A percentile compares a stretch with the other conserved stretches of the same genome.
phyloP scores from a whole-genome alignment of 2,113 vertebrate genomes.

The Oreotrochilus melanogaster region DNA sequence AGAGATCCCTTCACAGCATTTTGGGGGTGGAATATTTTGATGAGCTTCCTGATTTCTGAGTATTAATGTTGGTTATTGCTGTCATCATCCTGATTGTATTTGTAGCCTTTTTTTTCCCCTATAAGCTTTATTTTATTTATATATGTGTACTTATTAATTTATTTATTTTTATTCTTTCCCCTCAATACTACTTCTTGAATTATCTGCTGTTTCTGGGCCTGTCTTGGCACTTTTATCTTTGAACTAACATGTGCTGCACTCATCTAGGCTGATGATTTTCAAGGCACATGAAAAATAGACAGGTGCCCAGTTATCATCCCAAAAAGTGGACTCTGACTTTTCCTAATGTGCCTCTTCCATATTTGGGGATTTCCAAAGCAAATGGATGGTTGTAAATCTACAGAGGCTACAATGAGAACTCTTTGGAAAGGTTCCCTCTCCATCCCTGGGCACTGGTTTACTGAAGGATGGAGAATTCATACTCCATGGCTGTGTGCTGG shows the following conservation, averaged over 20 bases:
- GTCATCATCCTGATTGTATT: constrained; percentile 22
- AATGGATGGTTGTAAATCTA: not conserved
- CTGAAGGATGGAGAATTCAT: not conserved
- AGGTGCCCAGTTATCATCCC: not conserved
- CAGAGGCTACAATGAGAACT: not conserved
- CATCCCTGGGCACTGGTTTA: too few relatives aligned
- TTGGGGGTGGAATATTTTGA: constrained; percentile 64
- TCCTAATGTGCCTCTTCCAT: not conserved
- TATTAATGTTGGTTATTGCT: not conserved
- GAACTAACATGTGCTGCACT: not conserved
- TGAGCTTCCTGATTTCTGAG: constrained; percentile 23
- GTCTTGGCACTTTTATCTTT: not conserved
- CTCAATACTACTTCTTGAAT: not conserved
- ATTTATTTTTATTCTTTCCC: not conserved
- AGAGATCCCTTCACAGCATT: constrained; percentile 26
- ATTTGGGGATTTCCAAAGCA: not conserved
- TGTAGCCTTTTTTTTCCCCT: not conserved
- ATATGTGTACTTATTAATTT: too few relatives aligned
- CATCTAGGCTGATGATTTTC: not conserved
- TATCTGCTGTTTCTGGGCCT: constrained; percentile 16
- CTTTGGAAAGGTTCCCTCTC: not conserved
- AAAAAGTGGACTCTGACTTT: not conserved
- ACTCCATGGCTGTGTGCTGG: not conserved
- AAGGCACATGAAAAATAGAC: not conserved
- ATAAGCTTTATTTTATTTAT: not conserved